phyloP scores from a whole-genome alignment of 2,797 vertebrate genomes.

The Pseudochirops corinnae region DNA sequence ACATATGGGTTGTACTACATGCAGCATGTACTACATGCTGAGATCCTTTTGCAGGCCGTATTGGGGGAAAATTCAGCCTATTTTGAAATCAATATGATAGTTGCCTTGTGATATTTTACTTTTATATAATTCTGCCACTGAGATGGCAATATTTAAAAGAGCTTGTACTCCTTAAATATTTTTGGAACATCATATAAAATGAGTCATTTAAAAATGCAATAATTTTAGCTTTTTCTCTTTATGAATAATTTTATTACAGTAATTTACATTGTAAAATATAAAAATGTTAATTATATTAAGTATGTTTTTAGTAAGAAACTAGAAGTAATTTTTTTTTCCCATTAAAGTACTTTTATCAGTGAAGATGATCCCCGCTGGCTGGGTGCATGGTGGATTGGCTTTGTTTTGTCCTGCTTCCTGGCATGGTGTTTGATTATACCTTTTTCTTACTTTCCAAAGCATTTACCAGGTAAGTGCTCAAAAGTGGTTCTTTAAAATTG shows the following conservation, averaged over 20 bases:
- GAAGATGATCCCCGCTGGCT: constrained; percentile 87
- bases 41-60: background rate
- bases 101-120: background rate
- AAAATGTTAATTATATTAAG: background rate
- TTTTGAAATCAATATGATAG: background rate
- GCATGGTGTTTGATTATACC: constrained; percentile 86
- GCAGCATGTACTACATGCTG: no score
- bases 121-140: background rate
- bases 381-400: constrained; percentile 90
- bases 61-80: background rate
- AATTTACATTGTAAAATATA: background rate
- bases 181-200: background rate
- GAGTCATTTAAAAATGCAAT: background rate
- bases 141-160: background rate
- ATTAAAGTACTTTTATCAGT: constrained; percentile 75
- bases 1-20: background rate
- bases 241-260: background rate
- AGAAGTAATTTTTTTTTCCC: constrained; percentile 58
- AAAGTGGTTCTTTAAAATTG: constrained; percentile 27
- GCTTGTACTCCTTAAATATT: background rate
- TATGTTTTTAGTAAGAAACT: background rate
- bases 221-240: background rate
- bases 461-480: constrained; percentile 86
- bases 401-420: constrained; percentile 83
- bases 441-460: constrained; percentile 88